These are phyloP conservation scores for Conistra vaccinii DNA, from an alignment of 2,888 invertebrate species.

Conservation along the genomic window DNA sequence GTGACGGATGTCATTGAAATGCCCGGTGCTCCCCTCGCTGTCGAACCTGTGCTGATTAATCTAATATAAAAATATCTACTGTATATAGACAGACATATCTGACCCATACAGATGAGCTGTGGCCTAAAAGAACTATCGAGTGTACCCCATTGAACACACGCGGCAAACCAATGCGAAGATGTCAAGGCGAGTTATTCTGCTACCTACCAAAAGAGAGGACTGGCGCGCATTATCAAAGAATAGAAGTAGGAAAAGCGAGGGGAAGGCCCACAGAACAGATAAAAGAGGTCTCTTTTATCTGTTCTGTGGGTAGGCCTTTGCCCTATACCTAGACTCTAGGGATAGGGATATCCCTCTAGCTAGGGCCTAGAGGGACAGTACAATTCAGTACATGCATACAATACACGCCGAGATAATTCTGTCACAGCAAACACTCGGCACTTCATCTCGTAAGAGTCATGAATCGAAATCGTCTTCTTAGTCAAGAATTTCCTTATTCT, in stretches of 20 bases:
- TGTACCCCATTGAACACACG: background rate
- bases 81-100: background rate
- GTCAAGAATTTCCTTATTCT: background rate
- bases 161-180: background rate
- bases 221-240: background rate
- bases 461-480: too few relatives aligned
- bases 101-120: background rate
- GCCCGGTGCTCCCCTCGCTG: constrained; percentile 6
- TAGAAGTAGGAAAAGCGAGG: background rate
- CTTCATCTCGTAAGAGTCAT: background rate
- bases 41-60: background rate
- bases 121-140: background rate
- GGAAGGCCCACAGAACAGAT: too few relatives aligned
- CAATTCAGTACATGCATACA: too few relatives aligned
- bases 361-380: too few relatives aligned
- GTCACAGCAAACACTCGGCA: background rate
- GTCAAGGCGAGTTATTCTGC: too few relatives aligned
- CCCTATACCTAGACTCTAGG: background rate
- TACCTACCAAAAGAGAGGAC: background rate
- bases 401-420: background rate
- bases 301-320: too few relatives aligned
- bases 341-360: too few relatives aligned
- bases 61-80: too few relatives aligned
- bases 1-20: constrained; percentile 7
- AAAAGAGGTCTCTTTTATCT: too few relatives aligned